These are phyloP conservation scores for Luehdorfia chinensis DNA, from an alignment of 1,140 invertebrate genomes.

Conservation along the genomic window DNA sequence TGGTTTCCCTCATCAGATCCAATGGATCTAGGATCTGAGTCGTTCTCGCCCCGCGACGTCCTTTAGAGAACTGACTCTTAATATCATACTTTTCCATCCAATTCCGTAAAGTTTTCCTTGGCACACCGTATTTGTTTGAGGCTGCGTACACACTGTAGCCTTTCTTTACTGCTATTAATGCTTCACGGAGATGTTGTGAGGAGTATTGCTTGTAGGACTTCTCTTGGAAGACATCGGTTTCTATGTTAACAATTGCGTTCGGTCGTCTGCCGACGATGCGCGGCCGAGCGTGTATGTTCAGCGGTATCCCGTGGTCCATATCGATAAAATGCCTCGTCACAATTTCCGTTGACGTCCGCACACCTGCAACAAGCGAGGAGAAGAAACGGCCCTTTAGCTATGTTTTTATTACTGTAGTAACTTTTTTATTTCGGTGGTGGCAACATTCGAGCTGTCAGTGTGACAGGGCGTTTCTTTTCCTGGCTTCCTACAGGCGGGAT, in stretches of 20 bases:
- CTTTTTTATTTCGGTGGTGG: constrained; percentile 19
- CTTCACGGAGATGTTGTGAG: constrained; percentile 64
- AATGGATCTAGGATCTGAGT: constrained; percentile 57
- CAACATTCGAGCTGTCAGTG: constrained; percentile 27
- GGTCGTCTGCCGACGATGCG: constrained; percentile 54
- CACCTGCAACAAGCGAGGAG: constrained; percentile 72
- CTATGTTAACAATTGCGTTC: constrained; percentile 62
- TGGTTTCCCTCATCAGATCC: constrained; percentile 47
- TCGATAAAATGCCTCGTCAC: constrained; percentile 65
- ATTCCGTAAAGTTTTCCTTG: constrained; percentile 68
- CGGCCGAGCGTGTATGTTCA: constrained; percentile 60
- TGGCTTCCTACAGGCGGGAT: constrained; percentile 65
- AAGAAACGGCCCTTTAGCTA: constrained; percentile 63
- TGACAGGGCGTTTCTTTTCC: constrained; percentile 69
- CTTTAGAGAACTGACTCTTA: constrained; percentile 73
- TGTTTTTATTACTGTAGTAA: constrained; percentile 17
- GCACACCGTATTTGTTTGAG: constrained; percentile 71
- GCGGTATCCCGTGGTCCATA: constrained; percentile 58
- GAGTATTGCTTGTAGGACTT: constrained; percentile 73
- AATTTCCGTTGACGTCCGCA: constrained; percentile 62
- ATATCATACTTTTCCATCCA: constrained; percentile 76
- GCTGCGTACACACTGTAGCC: constrained; percentile 71
- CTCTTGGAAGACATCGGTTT: constrained; percentile 69
- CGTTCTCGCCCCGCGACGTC: constrained; percentile 55
- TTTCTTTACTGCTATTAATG: constrained; percentile 68